Evolutionary conservation across 2,888 invertebrate genomes (phyloP).

Genomic region (Hyles lineata): DNA sequence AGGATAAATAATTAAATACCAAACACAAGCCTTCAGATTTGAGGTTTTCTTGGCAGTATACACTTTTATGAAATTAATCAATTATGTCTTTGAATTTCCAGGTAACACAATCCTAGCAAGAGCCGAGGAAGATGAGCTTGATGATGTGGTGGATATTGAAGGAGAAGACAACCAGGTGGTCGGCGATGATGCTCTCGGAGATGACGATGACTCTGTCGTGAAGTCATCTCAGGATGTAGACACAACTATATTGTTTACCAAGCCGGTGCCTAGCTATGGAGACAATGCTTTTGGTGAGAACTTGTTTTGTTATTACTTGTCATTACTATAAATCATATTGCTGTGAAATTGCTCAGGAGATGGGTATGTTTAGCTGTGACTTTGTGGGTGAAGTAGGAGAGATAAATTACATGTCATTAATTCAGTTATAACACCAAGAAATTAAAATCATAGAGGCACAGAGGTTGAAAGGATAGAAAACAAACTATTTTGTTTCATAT

Average conservation of each 20-base stretch:
- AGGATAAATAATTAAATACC: too few relatives aligned
- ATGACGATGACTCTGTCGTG: slow-evolving; percentile 85
- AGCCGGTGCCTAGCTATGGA: slow-evolving; percentile 87
- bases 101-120: slow-evolving; percentile 80
- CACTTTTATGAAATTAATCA: background rate
- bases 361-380: too few relatives aligned
- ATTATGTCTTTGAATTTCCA: slow-evolving; percentile 48
- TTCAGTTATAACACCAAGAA: too few relatives aligned
- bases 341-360: too few relatives aligned
- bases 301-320: slow-evolving; percentile 24
- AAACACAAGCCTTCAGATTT: too few relatives aligned
- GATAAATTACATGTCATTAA: too few relatives aligned
- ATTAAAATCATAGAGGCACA: too few relatives aligned
- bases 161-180: slow-evolving; percentile 87
- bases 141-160: slow-evolving; percentile 88
- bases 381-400: too few relatives aligned
- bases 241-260: slow-evolving; percentile 95
- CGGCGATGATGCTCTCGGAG: slow-evolving; percentile 86
- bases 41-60: too few relatives aligned
- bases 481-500: too few relatives aligned
- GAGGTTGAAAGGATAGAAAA: too few relatives aligned
- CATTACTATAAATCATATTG: background rate
- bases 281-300: slow-evolving; percentile 87
- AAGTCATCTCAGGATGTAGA: slow-evolving; percentile 96
- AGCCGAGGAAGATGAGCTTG: slow-evolving; percentile 88